Percentiles rank a stretch among this genome's conserved stretches.
phyloP scores from a whole-genome alignment of 1,140 invertebrate species.

The Helicoverpa armigera region DNA sequence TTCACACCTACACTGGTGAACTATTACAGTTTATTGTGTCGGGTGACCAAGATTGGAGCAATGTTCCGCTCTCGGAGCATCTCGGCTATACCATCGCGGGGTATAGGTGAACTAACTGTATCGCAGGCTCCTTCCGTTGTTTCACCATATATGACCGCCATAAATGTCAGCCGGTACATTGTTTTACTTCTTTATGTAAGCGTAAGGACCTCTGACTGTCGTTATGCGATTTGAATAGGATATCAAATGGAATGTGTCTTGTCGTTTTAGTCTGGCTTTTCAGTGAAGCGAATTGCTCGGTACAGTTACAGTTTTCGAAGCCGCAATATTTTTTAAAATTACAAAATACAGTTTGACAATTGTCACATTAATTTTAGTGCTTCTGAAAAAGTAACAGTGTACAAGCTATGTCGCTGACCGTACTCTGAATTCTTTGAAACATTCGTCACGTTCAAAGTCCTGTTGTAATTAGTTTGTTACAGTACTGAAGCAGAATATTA shows the following conservation, averaged over 20 bases:
- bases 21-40: conserved; percentile 38
- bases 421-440: not conserved
- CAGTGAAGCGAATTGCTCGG: no score
- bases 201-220: conserved; percentile 39
- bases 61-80: conserved; percentile 68
- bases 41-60: conserved; percentile 53
- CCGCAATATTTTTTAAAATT: no score
- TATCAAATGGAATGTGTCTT: conserved; percentile 18
- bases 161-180: conserved; percentile 47
- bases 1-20: conserved; percentile 38
- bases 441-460: conserved; percentile 21
- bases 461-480: conserved; percentile 1
- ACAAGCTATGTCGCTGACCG: no score
- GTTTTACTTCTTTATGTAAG: conserved; percentile 46
- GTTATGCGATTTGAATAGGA: conserved; percentile 31
- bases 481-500: conserved; percentile 15
- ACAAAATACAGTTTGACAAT: no score
- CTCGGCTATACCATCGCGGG: conserved; percentile 59
- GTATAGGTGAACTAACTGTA: conserved; percentile 69
- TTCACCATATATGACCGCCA: conserved; percentile 50
- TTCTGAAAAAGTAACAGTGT: no score
- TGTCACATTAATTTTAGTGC: no score
- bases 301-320: not conserved
- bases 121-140: conserved; percentile 57
- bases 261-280: not conserved